These are phyloP conservation scores for Drosophila siamana DNA, from an alignment of 2,888 invertebrate species.

Conservation along the genomic window DNA sequence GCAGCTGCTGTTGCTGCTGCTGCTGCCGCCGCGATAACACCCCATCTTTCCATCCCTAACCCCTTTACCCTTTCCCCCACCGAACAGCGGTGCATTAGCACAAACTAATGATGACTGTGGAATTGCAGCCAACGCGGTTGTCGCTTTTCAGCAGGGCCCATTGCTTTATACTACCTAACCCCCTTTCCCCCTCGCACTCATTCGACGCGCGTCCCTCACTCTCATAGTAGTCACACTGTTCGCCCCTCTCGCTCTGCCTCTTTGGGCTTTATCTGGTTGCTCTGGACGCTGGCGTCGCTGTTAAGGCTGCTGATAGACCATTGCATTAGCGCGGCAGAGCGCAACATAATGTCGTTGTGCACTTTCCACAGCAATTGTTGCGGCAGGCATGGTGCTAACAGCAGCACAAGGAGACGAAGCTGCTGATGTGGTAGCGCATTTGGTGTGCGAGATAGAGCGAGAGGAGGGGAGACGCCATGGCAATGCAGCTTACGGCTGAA, in stretches of 20 bases:
- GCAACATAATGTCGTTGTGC: conserved; percentile 75
- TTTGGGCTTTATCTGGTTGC: conserved; percentile 47
- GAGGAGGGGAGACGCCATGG: conserved; percentile 4
- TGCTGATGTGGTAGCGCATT: conserved; percentile 22
- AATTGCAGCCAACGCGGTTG: conserved; percentile 60
- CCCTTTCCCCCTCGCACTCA: neutral
- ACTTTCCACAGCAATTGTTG: conserved; percentile 71
- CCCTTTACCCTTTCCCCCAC: neutral
- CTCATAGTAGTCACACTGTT: neutral
- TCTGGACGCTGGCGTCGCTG: conserved; percentile 52
- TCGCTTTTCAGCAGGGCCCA: conserved; percentile 40
- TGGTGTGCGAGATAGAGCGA: conserved; percentile 1
- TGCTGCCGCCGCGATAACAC: conserved; percentile 49
- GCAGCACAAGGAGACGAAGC: conserved; percentile 9
- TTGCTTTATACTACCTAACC: conserved; percentile 17
- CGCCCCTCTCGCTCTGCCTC: conserved; percentile 3
- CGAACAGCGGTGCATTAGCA: conserved; percentile 68
- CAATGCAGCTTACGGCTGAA: conserved; percentile 49
- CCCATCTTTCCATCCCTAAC: conserved; percentile 13
- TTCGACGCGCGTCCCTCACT: conserved; percentile 1
- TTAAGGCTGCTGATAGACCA: conserved; percentile 64
- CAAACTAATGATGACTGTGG: conserved; percentile 70
- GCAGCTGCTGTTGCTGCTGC: conserved; percentile 41
- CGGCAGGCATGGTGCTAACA: conserved; percentile 57
- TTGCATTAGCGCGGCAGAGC: conserved; percentile 75